phyloP scores from a whole-genome alignment of 2,113 vertebrate species.

The Vicugna pacos region DNA sequence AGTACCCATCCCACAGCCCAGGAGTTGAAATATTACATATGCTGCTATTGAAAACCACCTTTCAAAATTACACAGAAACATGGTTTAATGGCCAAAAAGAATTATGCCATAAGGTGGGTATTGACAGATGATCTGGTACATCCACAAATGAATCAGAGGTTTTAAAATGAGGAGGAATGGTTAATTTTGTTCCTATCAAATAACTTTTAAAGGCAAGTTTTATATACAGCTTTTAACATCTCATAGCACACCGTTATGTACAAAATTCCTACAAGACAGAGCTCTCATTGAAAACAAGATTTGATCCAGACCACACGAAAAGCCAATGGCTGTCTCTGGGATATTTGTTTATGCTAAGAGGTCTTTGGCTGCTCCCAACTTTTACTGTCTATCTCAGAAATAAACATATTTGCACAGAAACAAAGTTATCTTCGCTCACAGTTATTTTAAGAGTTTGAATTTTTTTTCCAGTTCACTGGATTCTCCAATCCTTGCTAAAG shows the following conservation, averaged over 20 bases:
- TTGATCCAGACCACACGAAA: background rate
- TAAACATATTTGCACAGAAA: slow-evolving; percentile 31
- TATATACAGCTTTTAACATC: background rate
- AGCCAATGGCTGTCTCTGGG: background rate
- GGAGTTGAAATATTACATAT: background rate
- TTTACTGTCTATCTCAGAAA: slow-evolving; percentile 11
- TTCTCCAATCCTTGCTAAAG: background rate
- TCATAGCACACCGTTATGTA: background rate
- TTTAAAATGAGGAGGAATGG: background rate
- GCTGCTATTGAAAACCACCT: background rate
- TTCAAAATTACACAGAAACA: background rate
- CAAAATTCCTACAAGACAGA: background rate
- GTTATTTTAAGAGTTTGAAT: background rate
- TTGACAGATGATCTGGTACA: background rate
- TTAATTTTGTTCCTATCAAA: background rate
- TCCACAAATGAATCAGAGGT: background rate
- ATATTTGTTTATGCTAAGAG: background rate
- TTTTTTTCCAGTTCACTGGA: background rate
- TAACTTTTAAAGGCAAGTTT: background rate
- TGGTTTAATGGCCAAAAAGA: background rate
- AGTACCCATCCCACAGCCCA: background rate
- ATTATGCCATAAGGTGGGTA: background rate
- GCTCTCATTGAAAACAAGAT: background rate
- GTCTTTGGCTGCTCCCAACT: background rate
- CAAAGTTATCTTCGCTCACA: background rate